Evolutionary conservation across 2,888 invertebrate species (phyloP), one percentile per base, ranked within the genome.

Genomic region (Lepetodrilus schrolli): DNA sequence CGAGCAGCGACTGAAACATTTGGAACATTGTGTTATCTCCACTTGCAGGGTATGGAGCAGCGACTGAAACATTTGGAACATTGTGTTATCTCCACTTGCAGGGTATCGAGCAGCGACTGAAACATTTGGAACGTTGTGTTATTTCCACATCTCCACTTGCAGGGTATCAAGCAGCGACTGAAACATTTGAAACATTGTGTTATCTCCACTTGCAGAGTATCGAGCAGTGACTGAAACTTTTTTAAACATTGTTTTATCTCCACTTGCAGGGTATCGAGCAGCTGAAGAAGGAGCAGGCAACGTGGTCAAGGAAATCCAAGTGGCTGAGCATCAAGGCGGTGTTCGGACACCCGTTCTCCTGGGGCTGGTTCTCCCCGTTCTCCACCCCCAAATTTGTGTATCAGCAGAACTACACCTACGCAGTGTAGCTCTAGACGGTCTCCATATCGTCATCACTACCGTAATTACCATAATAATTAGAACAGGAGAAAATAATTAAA

Each of bases 281-380:
- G 91, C 91, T 99, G 86, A 98, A 98, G 91, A 97, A 97, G 88
- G 98, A 99, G 88, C 95, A 97, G 90, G 96, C 96, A 0, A 93
- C 95, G 13, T 97, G 97, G 96, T 95, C 95, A 66, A 95, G 95
- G 85, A 96, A 96, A 86, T 96, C 96, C 0, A 93, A 96, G 68
- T 96, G 98, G 95, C 95, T 96, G 92, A 97, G 96, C 87, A 95
- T 99, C 83, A 97, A 97, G 89, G 94, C 96, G 0, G 99, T 99
- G 2, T 99, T 99, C 91, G 99, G 99, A 26, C 91, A 92, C 71
- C 93, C 97, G 13, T 98, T 99, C 91, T 96, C 97, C 0, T 90
- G 98, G 72, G 93, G 95, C 2, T 99, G 99, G 99, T 95, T 98
- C 87, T 97, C 96, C 17, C 98, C 98, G 0, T 98, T 99, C 90